Evolutionary conservation across 1,140 invertebrate species (phyloP), one percentile per base, ranked within the genome.

Genomic region (Drosophila lowei): DNA sequence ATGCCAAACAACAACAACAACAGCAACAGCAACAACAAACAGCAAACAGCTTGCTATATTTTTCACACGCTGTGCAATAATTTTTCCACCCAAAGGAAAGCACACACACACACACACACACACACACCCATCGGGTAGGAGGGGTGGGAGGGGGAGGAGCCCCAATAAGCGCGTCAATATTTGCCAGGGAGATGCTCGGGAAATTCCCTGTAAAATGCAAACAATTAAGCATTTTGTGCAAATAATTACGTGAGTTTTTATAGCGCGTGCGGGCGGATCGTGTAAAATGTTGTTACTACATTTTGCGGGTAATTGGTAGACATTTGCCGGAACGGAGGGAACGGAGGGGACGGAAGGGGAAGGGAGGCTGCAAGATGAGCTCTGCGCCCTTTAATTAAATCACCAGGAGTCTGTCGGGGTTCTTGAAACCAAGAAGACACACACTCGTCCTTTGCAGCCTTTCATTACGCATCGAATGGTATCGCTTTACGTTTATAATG

Each of bases 211-310:
- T 86, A 75, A 86, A 85, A 75, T 63, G 74, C 83, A 86, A 86
- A 86, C 83, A 86, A 88, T 86, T 86, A 86, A 74, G 77, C 83
- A 74, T 78, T 86, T 74, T 81, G 77, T 74, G 73, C 81, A 88
- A 86, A 86, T 88, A 86, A 88, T 88, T 86, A 88, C 83, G 43
- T 53, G 34, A 21, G 30, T 65, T 74, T 74, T 74, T 74, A 74
- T 74, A 73, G 70, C 71, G 53, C 46, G 34, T 38, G 34, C 34
- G 34, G 30, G 9, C 34, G 34, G 3, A 9, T 11, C 3, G 34
- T 9, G 9, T 9, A 4, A 61, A 41, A 46, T 60, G 53, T 63
- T 79, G 67, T 48, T 73, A 58, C 48, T 86, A 68, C 38, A 85
- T 85, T 86, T 65, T 63, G 64, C 77, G 81, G 77, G 77, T 81